A percentile compares a stretch with the other conserved stretches of the same genome.
Evolutionary conservation across 2,797 vertebrate genomes (phyloP).

Genomic region (Philypnodon macrostomus): DNA sequence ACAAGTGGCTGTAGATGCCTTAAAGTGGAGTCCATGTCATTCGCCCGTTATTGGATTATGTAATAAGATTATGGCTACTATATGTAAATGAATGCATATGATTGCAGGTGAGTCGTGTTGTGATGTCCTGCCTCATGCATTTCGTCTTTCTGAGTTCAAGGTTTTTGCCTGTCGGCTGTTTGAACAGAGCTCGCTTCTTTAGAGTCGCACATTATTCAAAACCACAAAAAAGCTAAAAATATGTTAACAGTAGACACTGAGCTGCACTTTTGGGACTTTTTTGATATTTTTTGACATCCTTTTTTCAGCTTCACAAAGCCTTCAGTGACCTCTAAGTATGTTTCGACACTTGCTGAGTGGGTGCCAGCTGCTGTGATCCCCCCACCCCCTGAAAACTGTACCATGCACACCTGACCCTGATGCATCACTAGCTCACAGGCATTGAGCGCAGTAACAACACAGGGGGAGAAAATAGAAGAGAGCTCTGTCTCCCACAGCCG

Average conservation of each 20-base stretch:
- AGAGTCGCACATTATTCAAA: not conserved
- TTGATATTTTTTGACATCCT: constrained; percentile 9
- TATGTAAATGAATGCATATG: constrained; percentile 48
- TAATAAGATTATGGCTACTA: constrained; percentile 20
- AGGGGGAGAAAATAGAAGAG: constrained; percentile 46
- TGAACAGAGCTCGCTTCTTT: not conserved
- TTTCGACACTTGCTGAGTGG: no score
- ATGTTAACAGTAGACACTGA: constrained; percentile 6
- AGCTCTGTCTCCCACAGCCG: constrained; percentile 48
- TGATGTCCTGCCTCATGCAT: constrained; percentile 26
- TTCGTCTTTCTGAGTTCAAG: constrained; percentile 17
- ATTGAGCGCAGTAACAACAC: constrained; percentile 35
- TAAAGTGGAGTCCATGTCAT: constrained; percentile 26
- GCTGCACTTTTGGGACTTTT: constrained; percentile 6
- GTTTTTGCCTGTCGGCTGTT: constrained; percentile 1
- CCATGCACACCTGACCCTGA: constrained; percentile 61
- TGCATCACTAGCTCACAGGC: constrained; percentile 65
- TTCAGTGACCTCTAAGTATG: constrained; percentile 32
- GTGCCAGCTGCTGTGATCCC: constrained; percentile 57
- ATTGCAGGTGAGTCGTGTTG: constrained; percentile 27
- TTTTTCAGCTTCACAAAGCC: constrained; percentile 22
- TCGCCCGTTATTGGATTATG: constrained; percentile 52
- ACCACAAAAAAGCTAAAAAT: constrained; percentile 9
- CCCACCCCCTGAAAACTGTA: constrained; percentile 56
- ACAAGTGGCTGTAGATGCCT: constrained; percentile 23